A percentile compares a stretch with the other conserved stretches of the same genome.
phyloP scores from a whole-genome alignment of 2,888 invertebrate genomes.

The Timema cristinae region DNA sequence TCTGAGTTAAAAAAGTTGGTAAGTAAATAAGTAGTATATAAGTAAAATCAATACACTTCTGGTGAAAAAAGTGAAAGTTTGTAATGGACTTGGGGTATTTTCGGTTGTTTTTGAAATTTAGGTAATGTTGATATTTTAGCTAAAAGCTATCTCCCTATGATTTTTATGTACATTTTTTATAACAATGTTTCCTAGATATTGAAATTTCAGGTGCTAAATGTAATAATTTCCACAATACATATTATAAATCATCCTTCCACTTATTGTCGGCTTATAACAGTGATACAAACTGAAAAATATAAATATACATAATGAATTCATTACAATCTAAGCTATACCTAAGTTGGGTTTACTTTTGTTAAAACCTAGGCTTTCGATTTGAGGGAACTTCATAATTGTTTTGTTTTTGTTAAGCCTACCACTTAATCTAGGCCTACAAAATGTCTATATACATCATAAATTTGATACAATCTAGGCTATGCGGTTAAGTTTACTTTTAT shows the following conservation, averaged over 20 bases:
- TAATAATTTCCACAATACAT: background rate
- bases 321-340: too few relatives aligned
- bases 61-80: background rate
- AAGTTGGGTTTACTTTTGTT: too few relatives aligned
- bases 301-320: too few relatives aligned
- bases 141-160: background rate
- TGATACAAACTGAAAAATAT: too few relatives aligned
- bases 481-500: background rate
- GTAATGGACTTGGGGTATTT: background rate
- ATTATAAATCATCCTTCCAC: too few relatives aligned
- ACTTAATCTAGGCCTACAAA: too few relatives aligned
- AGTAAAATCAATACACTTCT: background rate
- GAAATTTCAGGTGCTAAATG: background rate
- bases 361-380: too few relatives aligned
- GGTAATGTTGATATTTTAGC: slow-evolving; percentile 9
- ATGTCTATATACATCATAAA: too few relatives aligned
- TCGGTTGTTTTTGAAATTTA: background rate
- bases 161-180: background rate
- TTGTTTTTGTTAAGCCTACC: too few relatives aligned
- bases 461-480: background rate
- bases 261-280: too few relatives aligned
- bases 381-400: too few relatives aligned
- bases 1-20: background rate
- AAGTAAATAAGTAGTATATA: slow-evolving; percentile 1
- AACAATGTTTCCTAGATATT: background rate